Evolutionary conservation across 2,888 invertebrate species (phyloP), one percentile per base, ranked within the genome.

Genomic region (Eupithecia subfuscata): DNA sequence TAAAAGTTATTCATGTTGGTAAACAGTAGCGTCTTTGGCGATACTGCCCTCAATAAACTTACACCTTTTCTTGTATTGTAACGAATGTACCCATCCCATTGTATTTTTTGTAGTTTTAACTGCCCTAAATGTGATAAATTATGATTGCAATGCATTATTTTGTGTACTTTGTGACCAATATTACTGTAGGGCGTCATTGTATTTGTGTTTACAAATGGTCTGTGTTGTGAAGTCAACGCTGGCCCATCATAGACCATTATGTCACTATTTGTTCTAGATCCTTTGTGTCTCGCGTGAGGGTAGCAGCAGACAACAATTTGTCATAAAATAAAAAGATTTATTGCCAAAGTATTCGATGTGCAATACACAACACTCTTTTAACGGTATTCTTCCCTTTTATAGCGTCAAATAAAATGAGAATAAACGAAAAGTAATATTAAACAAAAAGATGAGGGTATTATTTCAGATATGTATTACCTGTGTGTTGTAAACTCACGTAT

Each of bases 241-340:
- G 89, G 94, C 88, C 91, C 89, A 93, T 91, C 90, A 88, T 85
- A 83, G 85, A 82, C 89, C 87, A 93, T 93, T 93, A 91, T 93
- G 87, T 87, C 84, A 84, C 85, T 94, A 89, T 94, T 94, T 94
- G 94, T 94, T 91, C 93, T 93, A 91, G 87, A 89, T 88, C 91
- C 89, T 89, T 93, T 93, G 93, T 85, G 83, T 84, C 60, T 60
- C 73, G 69, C 14, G 25, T 82, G 88, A 88, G 92, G 91, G 92
- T 88, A 88, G 73, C 69, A 73, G 84, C 90, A 89, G 90, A 91
- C 92, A 92, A 91, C 93, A 92, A 95, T 95, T 94, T 95, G 94
- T 95, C 94, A 95, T 94, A 94, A 94, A 95, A 94, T 93, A 92
- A 91, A 94, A 91, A 94, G 94, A 95, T 95, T 94, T 94, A 94